A percentile compares a stretch with the other conserved stretches of the same genome.
phyloP scores from a whole-genome alignment of 2,113 vertebrate genomes.

The Notothenia coriiceps region DNA sequence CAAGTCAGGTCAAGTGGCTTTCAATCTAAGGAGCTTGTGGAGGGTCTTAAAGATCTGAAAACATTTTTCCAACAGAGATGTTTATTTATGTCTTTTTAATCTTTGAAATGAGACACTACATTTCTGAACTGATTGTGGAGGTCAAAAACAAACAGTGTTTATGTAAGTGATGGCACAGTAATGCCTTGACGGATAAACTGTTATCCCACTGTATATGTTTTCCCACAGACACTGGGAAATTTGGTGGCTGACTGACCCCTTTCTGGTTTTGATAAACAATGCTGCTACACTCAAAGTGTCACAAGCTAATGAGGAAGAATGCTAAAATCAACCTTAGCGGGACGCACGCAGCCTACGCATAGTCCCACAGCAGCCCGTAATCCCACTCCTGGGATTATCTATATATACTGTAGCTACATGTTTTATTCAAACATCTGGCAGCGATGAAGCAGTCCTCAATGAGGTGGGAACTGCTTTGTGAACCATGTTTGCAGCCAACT shows the following conservation, averaged over 20 bases:
- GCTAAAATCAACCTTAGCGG: conserved; percentile 53
- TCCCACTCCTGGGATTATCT: conserved; percentile 76
- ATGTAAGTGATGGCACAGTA: conserved; percentile 56
- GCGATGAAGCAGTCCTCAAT: conserved; percentile 54
- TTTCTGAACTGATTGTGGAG: conserved; percentile 37
- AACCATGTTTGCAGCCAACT: conserved; percentile 62
- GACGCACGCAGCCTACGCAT: conserved; percentile 64
- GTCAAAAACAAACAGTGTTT: conserved; percentile 59
- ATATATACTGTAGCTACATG: conserved; percentile 62
- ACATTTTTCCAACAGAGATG: conserved; percentile 36
- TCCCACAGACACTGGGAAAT: conserved; percentile 83
- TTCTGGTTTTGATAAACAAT: conserved; percentile 68
- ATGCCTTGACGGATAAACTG: conserved; percentile 56
- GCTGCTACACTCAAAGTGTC: conserved; percentile 75
- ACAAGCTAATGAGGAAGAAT: conserved; percentile 60
- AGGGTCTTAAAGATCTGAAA: conserved; percentile 15
- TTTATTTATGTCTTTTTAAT: conserved; percentile 58
- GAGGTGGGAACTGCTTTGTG: conserved; percentile 72
- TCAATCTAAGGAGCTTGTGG: neutral
- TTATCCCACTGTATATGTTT: conserved; percentile 53
- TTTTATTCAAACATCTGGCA: conserved; percentile 84
- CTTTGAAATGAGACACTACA: conserved; percentile 45
- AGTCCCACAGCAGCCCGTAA: conserved; percentile 54
- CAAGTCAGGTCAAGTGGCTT: conserved; percentile 31
- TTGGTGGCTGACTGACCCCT: conserved; percentile 76